These are phyloP conservation scores for Oreonectes daqikongensis DNA, from an alignment of 2,797 vertebrate species.

Conservation along the genomic window DNA sequence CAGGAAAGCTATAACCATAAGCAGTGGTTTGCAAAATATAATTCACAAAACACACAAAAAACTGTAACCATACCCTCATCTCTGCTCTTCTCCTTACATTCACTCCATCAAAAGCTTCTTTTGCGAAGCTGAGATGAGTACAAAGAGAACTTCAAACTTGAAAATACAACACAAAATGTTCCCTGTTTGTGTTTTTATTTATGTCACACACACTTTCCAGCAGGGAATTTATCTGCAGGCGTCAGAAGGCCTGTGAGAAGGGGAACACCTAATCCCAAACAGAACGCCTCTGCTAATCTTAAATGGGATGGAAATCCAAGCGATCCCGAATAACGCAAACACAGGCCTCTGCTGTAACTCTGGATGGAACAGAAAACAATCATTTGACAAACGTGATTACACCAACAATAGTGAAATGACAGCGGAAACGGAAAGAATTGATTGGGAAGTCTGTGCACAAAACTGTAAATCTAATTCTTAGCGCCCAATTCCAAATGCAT, in stretches of 20 bases:
- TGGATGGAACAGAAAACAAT: constrained; percentile 59
- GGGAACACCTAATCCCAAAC: constrained; percentile 69
- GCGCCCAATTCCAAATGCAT: constrained; percentile 4
- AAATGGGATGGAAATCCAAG: constrained; percentile 77
- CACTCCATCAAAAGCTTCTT: constrained; percentile 42
- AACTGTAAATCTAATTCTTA: constrained; percentile 14
- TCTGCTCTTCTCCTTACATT: constrained; percentile 28
- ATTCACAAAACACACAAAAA: background rate
- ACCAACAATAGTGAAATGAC: constrained; percentile 11
- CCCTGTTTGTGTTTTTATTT: constrained; percentile 50
- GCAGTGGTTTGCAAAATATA: background rate
- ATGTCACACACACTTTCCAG: constrained; percentile 57
- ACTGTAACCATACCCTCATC: background rate
- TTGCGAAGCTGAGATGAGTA: constrained; percentile 18
- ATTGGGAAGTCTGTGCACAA: background rate
- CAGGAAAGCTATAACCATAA: too few species aligned
- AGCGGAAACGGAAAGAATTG: background rate
- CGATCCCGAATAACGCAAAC: constrained; percentile 65
- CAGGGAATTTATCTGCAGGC: constrained; percentile 69
- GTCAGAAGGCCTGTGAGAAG: constrained; percentile 62
- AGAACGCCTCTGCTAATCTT: constrained; percentile 73
- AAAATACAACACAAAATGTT: constrained; percentile 54
- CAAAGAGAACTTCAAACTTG: constrained; percentile 44
- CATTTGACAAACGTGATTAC: constrained; percentile 62
- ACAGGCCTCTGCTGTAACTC: constrained; percentile 58